Evolutionary conservation across 2,113 vertebrate genomes (phyloP), one percentile per base, ranked within the genome.

Genomic region (Gila orcuttii): DNA sequence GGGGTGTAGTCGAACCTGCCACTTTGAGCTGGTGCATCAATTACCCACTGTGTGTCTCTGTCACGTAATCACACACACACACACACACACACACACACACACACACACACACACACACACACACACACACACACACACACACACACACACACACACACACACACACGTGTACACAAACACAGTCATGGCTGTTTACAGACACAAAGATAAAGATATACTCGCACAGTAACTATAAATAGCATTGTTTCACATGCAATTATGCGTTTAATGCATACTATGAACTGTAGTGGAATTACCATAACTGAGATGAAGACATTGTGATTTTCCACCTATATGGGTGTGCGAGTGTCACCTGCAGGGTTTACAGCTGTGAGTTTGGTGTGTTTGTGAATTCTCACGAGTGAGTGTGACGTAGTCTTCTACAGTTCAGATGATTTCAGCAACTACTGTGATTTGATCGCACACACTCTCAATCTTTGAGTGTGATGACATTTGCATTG

Each of bases 1-100:
- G 60, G 84, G 79, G 71, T 76, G 79, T 86, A 8, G 39, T 74
- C 69, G 23, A 64, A 64, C 85, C 66, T 81, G 78, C 39, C 78
- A 82, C 68, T 75, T 75, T 8, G 47, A 75, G 68, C 78, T 82
- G 78, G 47, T 50, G 55, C 39, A 25, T 81, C 85, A 80, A 50
- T 75, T 82, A 86, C 52, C 39, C 28, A 1, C 59, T 64, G 47
- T 17, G 62, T 25, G 62, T 66, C 12, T 12, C 4, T 52, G 39
- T 83, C 66, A 55, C 17, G 8, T 9, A 12, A n/a, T n/a, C n/a
- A n/a, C n/a, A n/a, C n/a, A n/a, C n/a, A 60, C 68, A 1, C 6
- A 6, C 6, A 21, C 68, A 2, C 31, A 36, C 15, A 69, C 66
- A 13, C 71, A 74, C 33, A 19, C 68, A 71, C 39, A 76, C 39